Evolutionary conservation across 2,888 invertebrate species (phyloP), one percentile per base, ranked within the genome.

Genomic region (Odontothrips loti): DNA sequence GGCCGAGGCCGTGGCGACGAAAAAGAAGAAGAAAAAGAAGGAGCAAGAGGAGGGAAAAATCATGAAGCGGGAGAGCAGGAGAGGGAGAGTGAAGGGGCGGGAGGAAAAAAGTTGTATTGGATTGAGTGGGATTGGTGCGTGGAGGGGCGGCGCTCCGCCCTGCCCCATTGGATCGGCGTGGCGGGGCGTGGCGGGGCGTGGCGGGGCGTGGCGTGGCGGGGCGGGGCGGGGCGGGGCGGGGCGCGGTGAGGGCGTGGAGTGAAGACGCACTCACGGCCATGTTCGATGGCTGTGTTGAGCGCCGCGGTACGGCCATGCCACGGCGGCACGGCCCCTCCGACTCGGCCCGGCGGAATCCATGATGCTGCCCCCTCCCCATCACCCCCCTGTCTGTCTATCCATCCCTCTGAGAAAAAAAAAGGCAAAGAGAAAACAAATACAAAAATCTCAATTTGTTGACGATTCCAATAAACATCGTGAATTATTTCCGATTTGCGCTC

Each of bases 91-190:
- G 58, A 58, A 58, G 20, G 58, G 20, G 58, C 15, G 58, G 58
- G 51, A 51, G 10, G 20, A 23, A 75, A 75, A 75, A 75, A 75
- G 68, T 75, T 75, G 68, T 75, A 27, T 75, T 12, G 68, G 68
- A 75, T 75, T 75, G 68, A 75, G 68, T 75, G 68, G 27, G 68
- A 75, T 75, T 75, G 68, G 68, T 75, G 34, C 34, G 34, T 43
- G 68, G 68, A 75, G 68, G 68, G 68, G 68, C n/a, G 68, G 27
- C 68, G 68, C 68, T 75, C 68, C 23, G 23, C 10, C 68, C 68
- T 27, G 68, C 68, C 23, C 27, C 68, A 75, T 75, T 75, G 68
- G 68, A 68, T 68, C 23, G 68, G 68, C 27, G 68, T n/a, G 68
- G 68, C 68, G 68, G n/a, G n/a, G n/a, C n/a, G n/a, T n/a, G n/a